Base-by-base conservation (phyloP, 1,140 invertebrate genomes). In the Gryon sp. region DNA sequence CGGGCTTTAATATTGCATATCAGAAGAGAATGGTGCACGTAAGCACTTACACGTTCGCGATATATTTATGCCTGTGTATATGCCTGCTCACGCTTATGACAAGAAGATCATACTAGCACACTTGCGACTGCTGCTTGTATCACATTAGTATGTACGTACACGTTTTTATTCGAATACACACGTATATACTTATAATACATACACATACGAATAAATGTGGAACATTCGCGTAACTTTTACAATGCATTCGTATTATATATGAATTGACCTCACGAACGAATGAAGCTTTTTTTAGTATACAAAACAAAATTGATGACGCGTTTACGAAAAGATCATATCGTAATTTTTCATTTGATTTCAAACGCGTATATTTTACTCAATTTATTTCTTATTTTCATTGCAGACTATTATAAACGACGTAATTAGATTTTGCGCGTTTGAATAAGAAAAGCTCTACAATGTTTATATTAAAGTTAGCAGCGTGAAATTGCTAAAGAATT, bases 1-100 rank as follows among this genome's bases (percentile, higher is more conserved):
- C 68, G 75, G 57, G 68, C 62, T 73, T 78, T 77, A 72, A 72
- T 77, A 77, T 77, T 77, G 75, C 75, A 78, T 78, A 78, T 78
- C 75, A 63, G 34, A 59, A 63, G 73, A 78, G 75, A 78, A 78
- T 78, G 68, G 62, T 28, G 53, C 75, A 77, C 68, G 63, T 69
- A 73, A 73, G 63, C 57, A 59, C 68, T 78, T 73, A 68, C 62
- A 78, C 63, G 68, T 77, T 72, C 60, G 60, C 68, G 48, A 68
- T 72, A 77, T 72, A 72, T 65, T 70, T 69, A 69, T 69, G 50
- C 62, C 2, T 32, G 41, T 50, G 57, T 63, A 63, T 60, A 55
- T 55, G 72, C 59, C 36, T 32, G 40, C 57, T 69, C 73, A 57
- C 48, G 50, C 63, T 69, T 69, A 69, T 63, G 63, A 68, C 63